These are phyloP conservation scores for Psittacula derbiana DNA, from an alignment of 2,797 vertebrate species.

Conservation along the genomic window DNA sequence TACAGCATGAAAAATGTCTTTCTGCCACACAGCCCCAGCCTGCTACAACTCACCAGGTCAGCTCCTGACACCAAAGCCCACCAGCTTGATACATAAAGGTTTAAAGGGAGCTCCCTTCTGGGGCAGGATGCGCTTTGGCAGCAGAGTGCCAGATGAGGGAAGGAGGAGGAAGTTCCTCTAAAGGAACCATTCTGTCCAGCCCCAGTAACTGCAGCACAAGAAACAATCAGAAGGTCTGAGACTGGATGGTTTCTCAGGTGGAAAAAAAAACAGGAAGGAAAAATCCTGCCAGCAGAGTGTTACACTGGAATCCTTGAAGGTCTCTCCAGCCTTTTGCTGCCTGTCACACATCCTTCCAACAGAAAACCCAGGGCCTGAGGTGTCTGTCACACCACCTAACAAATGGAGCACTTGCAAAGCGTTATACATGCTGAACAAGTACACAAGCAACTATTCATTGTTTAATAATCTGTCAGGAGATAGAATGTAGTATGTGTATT, in stretches of 20 bases:
- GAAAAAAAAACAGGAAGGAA: neutral
- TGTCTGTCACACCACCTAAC: neutral
- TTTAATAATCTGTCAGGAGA: neutral
- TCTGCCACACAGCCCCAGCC: neutral
- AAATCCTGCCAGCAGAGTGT: neutral
- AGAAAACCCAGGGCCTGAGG: neutral
- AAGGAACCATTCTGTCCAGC: neutral
- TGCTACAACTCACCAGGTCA: neutral
- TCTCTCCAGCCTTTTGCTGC: neutral
- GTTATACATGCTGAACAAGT: neutral
- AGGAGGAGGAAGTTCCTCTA: neutral
- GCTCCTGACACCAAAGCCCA: neutral
- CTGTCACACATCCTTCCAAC: neutral
- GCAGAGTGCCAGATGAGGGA: rapidly evolving
- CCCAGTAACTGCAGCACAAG: neutral
- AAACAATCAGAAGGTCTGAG: neutral
- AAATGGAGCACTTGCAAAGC: neutral
- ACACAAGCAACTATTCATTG: neutral
- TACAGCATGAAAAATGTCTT: neutral
- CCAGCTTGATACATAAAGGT: neutral
- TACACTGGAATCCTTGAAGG: neutral
- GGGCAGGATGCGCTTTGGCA: neutral
- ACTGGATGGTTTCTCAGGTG: neutral
- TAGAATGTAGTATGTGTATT: neutral
- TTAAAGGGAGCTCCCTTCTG: neutral